A percentile compares a stretch with the other conserved stretches of the same genome.
phyloP scores from a whole-genome alignment of 1,140 invertebrate species.

The Drosophila elegans region DNA sequence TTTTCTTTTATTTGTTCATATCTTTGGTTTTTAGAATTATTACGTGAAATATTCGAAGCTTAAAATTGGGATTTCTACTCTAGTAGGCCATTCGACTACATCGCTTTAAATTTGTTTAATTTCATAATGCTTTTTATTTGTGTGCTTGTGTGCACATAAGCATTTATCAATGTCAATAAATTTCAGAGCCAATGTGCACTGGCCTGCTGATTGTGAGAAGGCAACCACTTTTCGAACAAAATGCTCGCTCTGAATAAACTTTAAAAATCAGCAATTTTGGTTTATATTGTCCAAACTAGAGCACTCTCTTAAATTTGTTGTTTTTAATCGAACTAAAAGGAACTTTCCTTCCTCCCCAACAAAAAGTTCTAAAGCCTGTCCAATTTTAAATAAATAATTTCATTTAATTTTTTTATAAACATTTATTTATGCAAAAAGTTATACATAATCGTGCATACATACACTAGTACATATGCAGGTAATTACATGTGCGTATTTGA shows the following conservation, averaged over 20 bases:
- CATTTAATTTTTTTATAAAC: conserved; percentile 64
- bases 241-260: neutral
- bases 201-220: neutral
- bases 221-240: neutral
- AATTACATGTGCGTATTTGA: conserved; percentile 31
- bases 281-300: neutral
- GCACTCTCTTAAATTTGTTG: neutral
- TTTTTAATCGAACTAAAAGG: too few relatives aligned
- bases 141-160: too few relatives aligned
- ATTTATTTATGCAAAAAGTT: conserved; percentile 79
- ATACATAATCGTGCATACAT: conserved; percentile 46
- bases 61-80: too few relatives aligned
- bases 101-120: too few relatives aligned
- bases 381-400: neutral
- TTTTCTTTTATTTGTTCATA: neutral
- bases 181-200: neutral
- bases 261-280: neutral
- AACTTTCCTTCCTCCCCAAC: too few relatives aligned
- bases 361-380: too few relatives aligned
- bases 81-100: too few relatives aligned
- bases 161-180: neutral
- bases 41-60: too few relatives aligned
- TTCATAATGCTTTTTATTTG: too few relatives aligned
- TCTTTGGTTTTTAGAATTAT: too few relatives aligned
- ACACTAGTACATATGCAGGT: conserved; percentile 21